Base-by-base conservation (phyloP, 1,140 invertebrate genomes). In the Drosophila insularis region DNA sequence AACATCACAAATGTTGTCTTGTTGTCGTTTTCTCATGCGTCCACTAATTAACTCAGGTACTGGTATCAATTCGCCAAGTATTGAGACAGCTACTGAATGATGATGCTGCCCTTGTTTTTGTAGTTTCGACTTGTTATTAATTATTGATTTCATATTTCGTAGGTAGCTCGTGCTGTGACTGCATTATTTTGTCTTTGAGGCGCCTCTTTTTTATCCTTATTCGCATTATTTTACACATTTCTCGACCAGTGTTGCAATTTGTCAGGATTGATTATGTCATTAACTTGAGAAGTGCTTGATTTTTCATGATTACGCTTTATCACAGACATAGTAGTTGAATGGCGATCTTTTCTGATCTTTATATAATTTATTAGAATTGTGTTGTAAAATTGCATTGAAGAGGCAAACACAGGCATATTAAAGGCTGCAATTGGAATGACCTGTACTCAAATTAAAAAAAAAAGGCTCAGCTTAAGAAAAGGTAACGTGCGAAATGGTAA, bases 81-180 rank as follows among this genome's bases (percentile, higher is more conserved):
- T 69, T 65, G 23, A 32, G 10, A 13, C 61, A 53, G 53, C 58
- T 43, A 39, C 37, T 54, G 46, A 17, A 11, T 35, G 56, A 11
- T 39, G 21, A 11, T 35, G 35, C 14, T 35, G 23, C 62, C 64
- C 17, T 53, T 63, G 62, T 14, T 37, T n/a, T 10, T 54, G 43
- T 35, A 43, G 35, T 37, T 68, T 31, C 11, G 4, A 62, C 39
- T 35, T 63, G 59, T 63, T 63, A 74, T 71, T 71, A 70, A 60
- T 81, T 78, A 81, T 77, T 68, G 69, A 80, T 70, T 74, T 81
- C 37, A 71, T 81, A 74, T 73, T 74, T 77, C 68, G 50, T 39
- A 50, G 46, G 14, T 35, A 13, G 27, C 54, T 63, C 58, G 40
- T 19, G 43, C 17, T 50, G 17, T 8, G 43, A 50, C 43, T 50